These are phyloP conservation scores for Tragelaphus strepsiceros DNA, from an alignment of 2,113 vertebrate species.

Conservation along the genomic window DNA sequence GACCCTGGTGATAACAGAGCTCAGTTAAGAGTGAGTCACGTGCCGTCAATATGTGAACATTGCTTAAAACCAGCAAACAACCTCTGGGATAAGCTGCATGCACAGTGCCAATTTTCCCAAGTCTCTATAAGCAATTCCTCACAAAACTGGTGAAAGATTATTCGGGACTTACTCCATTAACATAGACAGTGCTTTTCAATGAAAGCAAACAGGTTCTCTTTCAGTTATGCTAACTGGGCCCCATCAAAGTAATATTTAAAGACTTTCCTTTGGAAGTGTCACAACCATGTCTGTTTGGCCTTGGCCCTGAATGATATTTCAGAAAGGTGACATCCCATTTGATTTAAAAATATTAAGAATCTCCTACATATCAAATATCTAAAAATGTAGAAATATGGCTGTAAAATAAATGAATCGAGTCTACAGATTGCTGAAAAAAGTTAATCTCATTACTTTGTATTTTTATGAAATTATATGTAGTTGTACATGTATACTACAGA, in stretches of 20 bases:
- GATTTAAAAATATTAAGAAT: slow-evolving; percentile 18
- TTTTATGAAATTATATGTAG: not conserved
- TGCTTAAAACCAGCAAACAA: not conserved
- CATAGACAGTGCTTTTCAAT: not conserved
- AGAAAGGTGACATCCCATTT: not conserved
- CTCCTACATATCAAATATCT: not conserved
- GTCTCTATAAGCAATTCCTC: not conserved
- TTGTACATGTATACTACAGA: not conserved
- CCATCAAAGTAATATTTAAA: not conserved
- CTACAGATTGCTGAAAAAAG: not conserved
- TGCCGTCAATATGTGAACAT: not conserved
- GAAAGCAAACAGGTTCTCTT: not conserved
- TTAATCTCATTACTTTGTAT: not conserved
- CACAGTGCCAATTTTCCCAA: not conserved
- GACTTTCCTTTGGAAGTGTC: not conserved
- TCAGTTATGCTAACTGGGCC: not conserved
- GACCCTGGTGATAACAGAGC: not conserved
- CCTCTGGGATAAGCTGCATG: not conserved
- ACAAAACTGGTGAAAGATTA: not conserved
- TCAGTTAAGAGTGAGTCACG: not conserved
- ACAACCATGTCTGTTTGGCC: not conserved
- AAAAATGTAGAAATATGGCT: not conserved
- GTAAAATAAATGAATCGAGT: not conserved
- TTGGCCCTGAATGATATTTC: not conserved
- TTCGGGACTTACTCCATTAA: not conserved